A percentile compares a stretch with the other conserved stretches of the same genome.
Evolutionary conservation across 2,888 invertebrate genomes (phyloP).

Genomic region (Tipula confusa): DNA sequence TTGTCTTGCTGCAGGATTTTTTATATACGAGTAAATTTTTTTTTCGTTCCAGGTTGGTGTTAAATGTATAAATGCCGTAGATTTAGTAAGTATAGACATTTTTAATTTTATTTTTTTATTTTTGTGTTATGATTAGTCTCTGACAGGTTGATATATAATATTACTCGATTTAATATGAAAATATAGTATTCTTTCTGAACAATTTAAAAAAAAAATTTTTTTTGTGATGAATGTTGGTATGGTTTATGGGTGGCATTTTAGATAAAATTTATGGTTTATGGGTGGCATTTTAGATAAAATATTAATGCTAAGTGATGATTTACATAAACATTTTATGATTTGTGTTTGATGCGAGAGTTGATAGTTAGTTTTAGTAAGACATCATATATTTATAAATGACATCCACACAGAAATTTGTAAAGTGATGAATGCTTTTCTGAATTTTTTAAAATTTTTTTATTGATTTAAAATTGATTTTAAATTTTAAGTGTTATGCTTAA

Average conservation of each 20-base stretch:
- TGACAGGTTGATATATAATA: neutral
- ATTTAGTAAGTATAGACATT: neutral
- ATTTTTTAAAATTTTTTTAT: neutral
- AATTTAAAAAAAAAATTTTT: neutral
- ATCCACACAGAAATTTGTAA: neutral
- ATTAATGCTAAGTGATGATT: neutral
- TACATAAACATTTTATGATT: neutral
- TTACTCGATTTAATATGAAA: neutral
- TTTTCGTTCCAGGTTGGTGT: neutral
- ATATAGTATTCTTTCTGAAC: neutral
- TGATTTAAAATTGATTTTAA: neutral
- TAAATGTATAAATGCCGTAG: neutral
- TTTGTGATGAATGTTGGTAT: neutral
- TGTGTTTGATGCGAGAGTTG: neutral
- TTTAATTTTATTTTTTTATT: neutral
- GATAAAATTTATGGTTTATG: neutral
- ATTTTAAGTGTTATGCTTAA: neutral
- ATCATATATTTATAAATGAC: neutral
- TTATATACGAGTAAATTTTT: too few species aligned
- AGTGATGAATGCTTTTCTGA: neutral
- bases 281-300: neutral
- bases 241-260: neutral
- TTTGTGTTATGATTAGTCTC: neutral
- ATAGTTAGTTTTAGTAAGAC: neutral
- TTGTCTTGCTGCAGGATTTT: neutral